Conservation (phyloP, 2,888 invertebrate genomes). For the Argynnis bischoffii region DNA sequence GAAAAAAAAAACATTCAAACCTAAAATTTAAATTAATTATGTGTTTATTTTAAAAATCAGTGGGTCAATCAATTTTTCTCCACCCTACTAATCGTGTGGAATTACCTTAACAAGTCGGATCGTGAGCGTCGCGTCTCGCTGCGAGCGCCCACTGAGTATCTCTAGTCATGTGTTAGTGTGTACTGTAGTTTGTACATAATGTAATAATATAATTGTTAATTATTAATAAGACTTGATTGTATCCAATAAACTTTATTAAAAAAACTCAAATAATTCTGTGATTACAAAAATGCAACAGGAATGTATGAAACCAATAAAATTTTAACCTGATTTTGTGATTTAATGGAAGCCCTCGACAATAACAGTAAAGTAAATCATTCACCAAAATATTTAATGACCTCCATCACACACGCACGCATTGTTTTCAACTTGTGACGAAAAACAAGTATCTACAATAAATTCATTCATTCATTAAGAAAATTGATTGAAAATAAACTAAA, state of each 20-base stretch:
- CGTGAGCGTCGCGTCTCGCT: not conserved
- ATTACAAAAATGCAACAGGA: constrained; percentile 62
- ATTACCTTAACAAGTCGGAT: not conserved
- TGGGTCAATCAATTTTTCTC: too few species aligned
- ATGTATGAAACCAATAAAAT: constrained; percentile 71
- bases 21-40: too few species aligned
- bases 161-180: constrained; percentile 61
- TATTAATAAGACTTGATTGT: constrained; percentile 52
- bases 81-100: too few species aligned
- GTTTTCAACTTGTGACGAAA: too few species aligned
- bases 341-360: constrained; percentile 48
- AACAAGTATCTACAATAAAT: too few species aligned
- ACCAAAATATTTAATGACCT: too few species aligned
- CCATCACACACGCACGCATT: too few species aligned
- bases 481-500: too few species aligned
- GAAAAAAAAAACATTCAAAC: too few species aligned
- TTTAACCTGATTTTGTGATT: constrained; percentile 63
- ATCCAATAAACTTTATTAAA: constrained; percentile 66
- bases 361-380: too few species aligned
- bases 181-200: constrained; percentile 45
- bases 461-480: too few species aligned
- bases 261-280: constrained; percentile 50
- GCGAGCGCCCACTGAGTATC: constrained; percentile 52
- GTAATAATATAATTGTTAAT: constrained; percentile 56
- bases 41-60: too few species aligned